Evolutionary conservation across 2,113 vertebrate species (phyloP).

Genomic region (Xiphorhynchus elegans): DNA sequence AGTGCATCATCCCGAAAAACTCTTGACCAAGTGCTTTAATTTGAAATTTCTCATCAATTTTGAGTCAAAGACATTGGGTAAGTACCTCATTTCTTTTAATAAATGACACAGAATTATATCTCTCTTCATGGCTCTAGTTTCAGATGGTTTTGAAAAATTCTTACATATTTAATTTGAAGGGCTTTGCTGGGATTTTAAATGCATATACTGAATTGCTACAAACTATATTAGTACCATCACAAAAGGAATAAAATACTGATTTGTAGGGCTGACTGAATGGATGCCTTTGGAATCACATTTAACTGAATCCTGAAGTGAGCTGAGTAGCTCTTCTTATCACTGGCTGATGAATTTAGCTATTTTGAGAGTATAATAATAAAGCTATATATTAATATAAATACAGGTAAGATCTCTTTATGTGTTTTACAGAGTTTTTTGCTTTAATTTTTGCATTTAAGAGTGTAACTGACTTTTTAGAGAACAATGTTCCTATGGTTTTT

Average conservation of each 20-base stretch:
- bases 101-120: background rate
- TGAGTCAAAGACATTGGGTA: background rate
- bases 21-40: background rate
- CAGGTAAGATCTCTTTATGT: background rate
- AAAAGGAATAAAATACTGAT: background rate
- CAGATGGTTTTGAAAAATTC: background rate
- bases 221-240: background rate
- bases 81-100: background rate
- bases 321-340: background rate
- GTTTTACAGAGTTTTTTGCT: background rate
- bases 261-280: background rate
- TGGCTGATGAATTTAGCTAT: background rate
- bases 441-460: background rate
- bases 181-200: background rate
- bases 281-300: background rate
- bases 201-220: background rate
- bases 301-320: background rate
- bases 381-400: background rate
- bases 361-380: background rate
- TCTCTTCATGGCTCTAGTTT: background rate
- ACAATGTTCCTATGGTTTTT: background rate
- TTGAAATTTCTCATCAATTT: constrained; percentile 17
- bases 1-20: background rate
- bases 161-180: background rate
- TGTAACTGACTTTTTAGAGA: background rate